These are phyloP conservation scores for Pseudotriccus pelzelni DNA, from an alignment of 2,797 vertebrate species.

Conservation along the genomic window DNA sequence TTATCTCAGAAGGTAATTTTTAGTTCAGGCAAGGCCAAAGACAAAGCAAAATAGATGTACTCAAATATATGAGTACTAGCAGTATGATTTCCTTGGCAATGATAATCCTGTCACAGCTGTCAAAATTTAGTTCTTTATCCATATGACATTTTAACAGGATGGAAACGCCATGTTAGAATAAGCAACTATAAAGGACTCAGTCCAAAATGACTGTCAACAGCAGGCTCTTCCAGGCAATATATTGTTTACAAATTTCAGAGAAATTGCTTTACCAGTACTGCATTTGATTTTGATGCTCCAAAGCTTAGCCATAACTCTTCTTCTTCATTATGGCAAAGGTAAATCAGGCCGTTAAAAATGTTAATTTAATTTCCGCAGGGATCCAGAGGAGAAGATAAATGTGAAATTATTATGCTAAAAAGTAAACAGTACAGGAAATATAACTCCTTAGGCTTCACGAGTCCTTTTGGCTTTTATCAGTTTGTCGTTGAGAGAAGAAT, in stretches of 20 bases:
- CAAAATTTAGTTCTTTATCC: conserved; percentile 74
- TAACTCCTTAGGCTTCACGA: neutral
- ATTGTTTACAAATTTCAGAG: conserved; percentile 66
- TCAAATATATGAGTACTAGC: conserved; percentile 58
- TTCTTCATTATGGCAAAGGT: conserved; percentile 47
- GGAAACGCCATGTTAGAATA: conserved; percentile 66
- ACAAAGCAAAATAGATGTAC: conserved; percentile 57
- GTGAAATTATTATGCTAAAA: neutral
- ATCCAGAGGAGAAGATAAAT: conserved; percentile 8
- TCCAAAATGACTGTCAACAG: conserved; percentile 65
- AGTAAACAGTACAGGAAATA: neutral
- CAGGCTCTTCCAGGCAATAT: conserved; percentile 56
- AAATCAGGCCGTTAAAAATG: conserved; percentile 51
- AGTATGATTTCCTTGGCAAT: conserved; percentile 67
- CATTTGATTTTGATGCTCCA: conserved; percentile 35
- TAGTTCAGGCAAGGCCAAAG: conserved; percentile 50
- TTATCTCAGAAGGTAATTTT: conserved; percentile 33
- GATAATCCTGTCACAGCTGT: conserved; percentile 76
- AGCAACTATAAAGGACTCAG: conserved; percentile 62
- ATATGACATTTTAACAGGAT: conserved; percentile 77
- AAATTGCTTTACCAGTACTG: conserved; percentile 50
- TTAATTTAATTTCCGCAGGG: conserved; percentile 42
- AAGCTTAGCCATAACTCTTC: conserved; percentile 34
- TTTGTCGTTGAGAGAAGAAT: neutral
- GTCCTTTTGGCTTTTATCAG: neutral